Conservation (phyloP, 2,888 invertebrate genomes). For the Eugnorisma glareosa region DNA sequence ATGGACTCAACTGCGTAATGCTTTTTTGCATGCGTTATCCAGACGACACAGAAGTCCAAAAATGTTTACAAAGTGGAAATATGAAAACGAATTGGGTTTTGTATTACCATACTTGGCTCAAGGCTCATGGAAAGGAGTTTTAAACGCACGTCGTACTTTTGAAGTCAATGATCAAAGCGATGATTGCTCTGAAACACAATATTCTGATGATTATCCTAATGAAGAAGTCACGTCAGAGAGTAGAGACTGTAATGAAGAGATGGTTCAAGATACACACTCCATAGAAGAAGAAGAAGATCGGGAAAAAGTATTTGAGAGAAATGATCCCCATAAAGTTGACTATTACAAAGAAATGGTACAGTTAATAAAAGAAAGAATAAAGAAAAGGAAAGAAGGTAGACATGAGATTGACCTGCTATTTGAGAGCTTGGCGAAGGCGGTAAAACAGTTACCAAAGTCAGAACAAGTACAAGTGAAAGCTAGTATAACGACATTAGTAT, state of each 20-base stretch:
- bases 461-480: constrained; percentile 8
- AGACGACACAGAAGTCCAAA: not conserved
- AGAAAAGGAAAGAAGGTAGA: not conserved
- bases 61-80: not conserved
- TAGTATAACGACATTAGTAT: not conserved
- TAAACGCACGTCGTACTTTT: not conserved
- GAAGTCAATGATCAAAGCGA: not conserved
- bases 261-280: not conserved
- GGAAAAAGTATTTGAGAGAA: not conserved
- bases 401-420: constrained; percentile 19
- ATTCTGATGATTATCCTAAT: not conserved
- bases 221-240: not conserved
- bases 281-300: not conserved
- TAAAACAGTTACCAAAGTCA: constrained; percentile 13
- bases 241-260: not conserved
- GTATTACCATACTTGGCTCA: constrained; percentile 2
- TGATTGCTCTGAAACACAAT: not conserved
- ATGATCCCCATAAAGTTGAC: not conserved
- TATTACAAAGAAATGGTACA: not conserved
- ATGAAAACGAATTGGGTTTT: not conserved
- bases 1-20: constrained; percentile 12
- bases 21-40: not conserved
- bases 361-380: not conserved
- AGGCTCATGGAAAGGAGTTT: not conserved
- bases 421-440: constrained; percentile 17